Evolutionary conservation across 2,888 invertebrate species (phyloP).

Genomic region (Gymnosoma rotundatum): DNA sequence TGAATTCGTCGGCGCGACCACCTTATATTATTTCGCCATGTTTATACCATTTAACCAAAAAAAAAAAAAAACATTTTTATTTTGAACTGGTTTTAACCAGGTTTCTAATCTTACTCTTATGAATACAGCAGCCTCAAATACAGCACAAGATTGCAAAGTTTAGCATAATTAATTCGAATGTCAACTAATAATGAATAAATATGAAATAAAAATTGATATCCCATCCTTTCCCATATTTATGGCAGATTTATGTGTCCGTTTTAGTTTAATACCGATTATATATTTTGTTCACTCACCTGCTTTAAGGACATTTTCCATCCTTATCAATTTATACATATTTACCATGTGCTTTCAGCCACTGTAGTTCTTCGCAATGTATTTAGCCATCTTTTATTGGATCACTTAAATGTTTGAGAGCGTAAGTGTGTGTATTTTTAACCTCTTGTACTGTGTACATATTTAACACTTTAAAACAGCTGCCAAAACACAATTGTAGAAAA

Average conservation of each 20-base stretch:
- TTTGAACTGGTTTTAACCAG: no score
- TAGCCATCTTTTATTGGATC: constrained; percentile 14
- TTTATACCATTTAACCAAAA: no score
- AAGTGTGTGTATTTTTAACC: constrained; percentile 15
- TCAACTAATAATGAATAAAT: no score
- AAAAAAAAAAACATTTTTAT: no score
- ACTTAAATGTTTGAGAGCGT: neutral
- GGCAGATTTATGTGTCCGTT: neutral
- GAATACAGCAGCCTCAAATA: no score
- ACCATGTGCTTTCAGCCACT: neutral
- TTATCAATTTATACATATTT: neutral
- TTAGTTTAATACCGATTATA: constrained; percentile 5
- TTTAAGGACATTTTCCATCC: neutral
- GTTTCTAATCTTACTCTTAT: no score
- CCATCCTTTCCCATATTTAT: neutral
- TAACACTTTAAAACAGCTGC: constrained; percentile 52
- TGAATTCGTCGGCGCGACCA: no score
- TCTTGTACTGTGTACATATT: constrained; percentile 40
- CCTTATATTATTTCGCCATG: no score
- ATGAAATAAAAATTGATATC: no score
- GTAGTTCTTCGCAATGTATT: neutral
- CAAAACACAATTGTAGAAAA: constrained; percentile 34
- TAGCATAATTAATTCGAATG: no score
- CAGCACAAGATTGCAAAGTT: no score
- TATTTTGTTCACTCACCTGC: constrained; percentile 2